Base-by-base conservation (phyloP, 2,113 vertebrate genomes). In the Urocynchramus pylzowi region DNA sequence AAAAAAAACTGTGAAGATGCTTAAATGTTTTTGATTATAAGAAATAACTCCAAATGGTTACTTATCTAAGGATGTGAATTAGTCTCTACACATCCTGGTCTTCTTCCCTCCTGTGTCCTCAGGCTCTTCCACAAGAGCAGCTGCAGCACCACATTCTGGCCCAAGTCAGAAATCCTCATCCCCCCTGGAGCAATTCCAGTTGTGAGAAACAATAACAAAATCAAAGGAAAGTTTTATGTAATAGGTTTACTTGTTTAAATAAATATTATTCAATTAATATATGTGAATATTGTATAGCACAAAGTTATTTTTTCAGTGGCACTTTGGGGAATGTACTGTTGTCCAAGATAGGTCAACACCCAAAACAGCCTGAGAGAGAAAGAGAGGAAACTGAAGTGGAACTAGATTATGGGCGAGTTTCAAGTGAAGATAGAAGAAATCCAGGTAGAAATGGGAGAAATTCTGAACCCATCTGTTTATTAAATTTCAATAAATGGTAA, bases 201-300 rank as follows among this genome's bases (percentile, higher is more conserved):
- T 45, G 20, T 0, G 7, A 60, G 28, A 65, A 94, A 59, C 8
- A 39, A 42, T 6, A 71, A 49, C 18, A 80, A 82, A 86, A 83
- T 42, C 23, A 59, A n/a, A 26, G n/a, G 18, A n/a, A 37, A 35
- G 5, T 28, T 85, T 30, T 20, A 67, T 12, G 13, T 12, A 61
- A 53, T 9, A 49, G 22, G 11, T 53, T 65, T 35, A 23, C 68
- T 26, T 35, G 4, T 37, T 67, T 37, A 63, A 75, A 47, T 10
- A 52, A 73, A 15, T 39, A 64, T 35, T 60, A 54, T 56, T 56
- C 7, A 47, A 44, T 47, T 18, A 82, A 59, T 49, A 35, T 26
- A 47, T 1, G 1, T 16, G 11, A 52, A 12, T 44, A 37, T 28
- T 50, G 8, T 19, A 83, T 10, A 79, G 6, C 0, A 1, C 23